Evolutionary conservation across 2,888 invertebrate species (phyloP).

Genomic region (Macaria liturata): DNA sequence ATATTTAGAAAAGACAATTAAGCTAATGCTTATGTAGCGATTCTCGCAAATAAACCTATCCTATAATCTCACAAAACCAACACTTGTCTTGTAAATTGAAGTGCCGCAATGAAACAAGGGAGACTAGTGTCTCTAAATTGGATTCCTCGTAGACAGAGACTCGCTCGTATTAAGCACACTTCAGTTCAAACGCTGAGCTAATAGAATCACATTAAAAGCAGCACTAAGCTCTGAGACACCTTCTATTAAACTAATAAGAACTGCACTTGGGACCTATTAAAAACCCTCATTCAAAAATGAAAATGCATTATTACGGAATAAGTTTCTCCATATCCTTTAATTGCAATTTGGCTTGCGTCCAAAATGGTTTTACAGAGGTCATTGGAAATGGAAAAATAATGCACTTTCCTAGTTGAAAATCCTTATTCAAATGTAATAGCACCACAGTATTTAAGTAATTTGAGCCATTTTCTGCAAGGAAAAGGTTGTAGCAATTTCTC

Average conservation of each 20-base stretch:
- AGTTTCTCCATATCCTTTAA: slow-evolving; percentile 36
- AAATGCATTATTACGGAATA: slow-evolving; percentile 28
- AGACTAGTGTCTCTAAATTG: slow-evolving; percentile 23
- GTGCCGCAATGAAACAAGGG: slow-evolving; percentile 14
- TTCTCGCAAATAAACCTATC: too few species aligned
- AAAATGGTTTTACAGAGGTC: slow-evolving; percentile 9
- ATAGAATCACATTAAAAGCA: slow-evolving; percentile 32
- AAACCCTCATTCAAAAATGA: slow-evolving; percentile 20
- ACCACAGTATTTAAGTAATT: too few species aligned
- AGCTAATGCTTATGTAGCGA: too few species aligned
- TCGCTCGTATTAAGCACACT: slow-evolving; percentile 22
- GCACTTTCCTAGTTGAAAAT: slow-evolving; percentile 2
- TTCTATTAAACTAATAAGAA: slow-evolving; percentile 20
- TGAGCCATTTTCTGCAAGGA: too few species aligned
- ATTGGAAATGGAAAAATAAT: slow-evolving; percentile 23
- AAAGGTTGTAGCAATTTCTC: too few species aligned
- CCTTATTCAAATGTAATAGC: background rate
- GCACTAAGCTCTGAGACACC: slow-evolving; percentile 19
- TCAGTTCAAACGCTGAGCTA: slow-evolving; percentile 29
- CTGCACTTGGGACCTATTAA: slow-evolving; percentile 26
- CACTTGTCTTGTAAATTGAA: background rate
- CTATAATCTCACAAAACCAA: background rate
- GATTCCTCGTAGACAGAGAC: slow-evolving; percentile 21
- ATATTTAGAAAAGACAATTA: too few species aligned
- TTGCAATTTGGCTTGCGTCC: slow-evolving; percentile 40